These are phyloP conservation scores for Avahi laniger DNA, from an alignment of 2,797 vertebrate species.

Conservation along the genomic window DNA sequence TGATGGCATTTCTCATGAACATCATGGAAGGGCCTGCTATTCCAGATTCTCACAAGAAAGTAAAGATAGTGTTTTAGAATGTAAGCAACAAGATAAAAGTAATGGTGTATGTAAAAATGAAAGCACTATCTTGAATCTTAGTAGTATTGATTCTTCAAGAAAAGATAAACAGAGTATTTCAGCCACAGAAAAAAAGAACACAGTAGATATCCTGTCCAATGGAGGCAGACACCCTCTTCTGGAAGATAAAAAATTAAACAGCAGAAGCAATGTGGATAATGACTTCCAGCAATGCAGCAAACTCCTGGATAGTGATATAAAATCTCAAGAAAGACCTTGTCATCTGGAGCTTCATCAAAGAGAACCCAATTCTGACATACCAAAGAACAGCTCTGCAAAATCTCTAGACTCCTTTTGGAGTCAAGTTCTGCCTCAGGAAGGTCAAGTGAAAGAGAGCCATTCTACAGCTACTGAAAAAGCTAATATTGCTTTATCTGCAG, in stretches of 20 bases:
- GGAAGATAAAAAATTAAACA: slow-evolving; percentile 71
- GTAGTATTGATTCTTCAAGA: slow-evolving; percentile 39
- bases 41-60: slow-evolving; percentile 77
- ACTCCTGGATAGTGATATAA: slow-evolving; percentile 84
- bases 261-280: slow-evolving; percentile 56
- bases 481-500: slow-evolving; percentile 94
- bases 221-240: slow-evolving; percentile 47
- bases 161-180: slow-evolving; percentile 70
- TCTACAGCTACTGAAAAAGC: slow-evolving; percentile 87
- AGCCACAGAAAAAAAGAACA: slow-evolving; percentile 56
- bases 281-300: slow-evolving; percentile 79
- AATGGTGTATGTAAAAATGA: slow-evolving; percentile 40
- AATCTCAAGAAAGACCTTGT: slow-evolving; percentile 94
- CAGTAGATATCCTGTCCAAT: slow-evolving; percentile 55
- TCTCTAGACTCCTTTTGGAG: slow-evolving; percentile 89
- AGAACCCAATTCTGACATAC: slow-evolving; percentile 88
- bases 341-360: slow-evolving; percentile 93
- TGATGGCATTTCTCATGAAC: slow-evolving; percentile 83
- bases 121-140: slow-evolving; percentile 51
- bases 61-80: slow-evolving; percentile 76
- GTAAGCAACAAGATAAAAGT: slow-evolving; percentile 67
- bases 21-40: slow-evolving; percentile 74
- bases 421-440: slow-evolving; percentile 90
- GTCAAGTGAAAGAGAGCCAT: slow-evolving; percentile 89
- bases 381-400: slow-evolving; percentile 86